Conservation (phyloP, 1,140 invertebrate species). For the Leptinotarsa defecta region DNA sequence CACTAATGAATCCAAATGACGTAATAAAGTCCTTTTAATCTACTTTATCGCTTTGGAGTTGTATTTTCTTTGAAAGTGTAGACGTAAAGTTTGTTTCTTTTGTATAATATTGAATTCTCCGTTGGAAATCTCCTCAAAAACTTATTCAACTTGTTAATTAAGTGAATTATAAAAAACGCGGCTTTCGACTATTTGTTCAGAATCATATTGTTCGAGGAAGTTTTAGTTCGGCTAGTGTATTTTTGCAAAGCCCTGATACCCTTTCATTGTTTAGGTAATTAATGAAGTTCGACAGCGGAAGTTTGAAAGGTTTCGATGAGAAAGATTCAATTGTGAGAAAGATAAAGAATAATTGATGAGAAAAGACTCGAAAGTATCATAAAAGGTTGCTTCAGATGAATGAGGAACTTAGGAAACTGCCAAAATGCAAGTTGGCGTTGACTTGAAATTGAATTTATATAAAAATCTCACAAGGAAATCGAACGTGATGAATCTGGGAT, state of each 20-base stretch:
- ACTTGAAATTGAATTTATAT: too few species aligned
- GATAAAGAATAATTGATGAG: too few species aligned
- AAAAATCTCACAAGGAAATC: too few species aligned
- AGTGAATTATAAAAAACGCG: not conserved
- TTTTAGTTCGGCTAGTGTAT: too few species aligned
- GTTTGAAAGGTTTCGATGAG: too few species aligned
- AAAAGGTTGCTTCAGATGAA: too few species aligned
- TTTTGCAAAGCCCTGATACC: not conserved
- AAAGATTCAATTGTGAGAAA: too few species aligned
- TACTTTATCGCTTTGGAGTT: conserved; percentile 3
- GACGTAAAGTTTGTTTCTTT: conserved; percentile 6
- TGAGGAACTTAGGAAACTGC: too few species aligned
- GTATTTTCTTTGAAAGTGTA: not conserved
- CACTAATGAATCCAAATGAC: conserved; percentile 8
- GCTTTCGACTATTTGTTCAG: not conserved
- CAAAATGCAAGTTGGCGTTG: too few species aligned
- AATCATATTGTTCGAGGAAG: not conserved
- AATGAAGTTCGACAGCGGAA: not conserved
- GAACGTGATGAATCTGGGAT: too few species aligned
- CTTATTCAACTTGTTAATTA: conserved; percentile 4
- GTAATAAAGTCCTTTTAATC: conserved; percentile 2
- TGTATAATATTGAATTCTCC: conserved; percentile 2
- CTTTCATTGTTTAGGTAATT: not conserved
- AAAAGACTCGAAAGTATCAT: too few species aligned
- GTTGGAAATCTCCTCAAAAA: not conserved